Base-by-base conservation (phyloP, 2,797 vertebrate genomes). In the Chiloscyllium punctatum region DNA sequence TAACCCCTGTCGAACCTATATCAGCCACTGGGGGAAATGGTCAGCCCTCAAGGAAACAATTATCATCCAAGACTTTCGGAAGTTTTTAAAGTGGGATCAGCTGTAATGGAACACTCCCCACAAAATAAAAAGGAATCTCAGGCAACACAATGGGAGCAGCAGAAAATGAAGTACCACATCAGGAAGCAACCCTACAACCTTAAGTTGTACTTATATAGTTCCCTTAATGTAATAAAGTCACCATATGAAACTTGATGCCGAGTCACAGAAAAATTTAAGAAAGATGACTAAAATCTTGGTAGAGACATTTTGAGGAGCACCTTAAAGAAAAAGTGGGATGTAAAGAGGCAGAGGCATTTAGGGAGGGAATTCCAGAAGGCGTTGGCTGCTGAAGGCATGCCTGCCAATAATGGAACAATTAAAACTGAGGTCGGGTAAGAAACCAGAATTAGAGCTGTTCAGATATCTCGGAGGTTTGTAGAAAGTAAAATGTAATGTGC, bases 101-200 rank as follows among this genome's bases (percentile, higher is more conserved):
- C 90, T 69, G 62, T 37, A 42, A n/a, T 92, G 11, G 21, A 92
- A 25, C 18, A 25, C 18, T 25, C 62, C 66, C 90, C 66, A 69
- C 66, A 23, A 37, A 69, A 91, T n/a, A 87, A 87, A 87, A 23
- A 57, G 53, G 27, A 33, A 68, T 37, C 57, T 92, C 42, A 27
- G 25, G 90, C 66, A 92, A n/a, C 68, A 69, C 90, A 92, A 37
- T 69, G 23, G 90, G 90, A 92, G 23, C 21, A 92, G 66, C 90
- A 92, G 8, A 21, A 23, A 42, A 37, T 69, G 90, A 37, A 8
- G n/a, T 6, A 33, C 42, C 90, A 42, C 3, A 2, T 11, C 11
- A 48, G 82, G 42, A 42, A 84, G 23, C 21, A 42, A 18, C 42
- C 21, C 82, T 48, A 48, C 37, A 84, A 84, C 7, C 23, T 8